Evolutionary conservation across 2,113 vertebrate genomes (phyloP).

Genomic region (Acinonyx jubatus): DNA sequence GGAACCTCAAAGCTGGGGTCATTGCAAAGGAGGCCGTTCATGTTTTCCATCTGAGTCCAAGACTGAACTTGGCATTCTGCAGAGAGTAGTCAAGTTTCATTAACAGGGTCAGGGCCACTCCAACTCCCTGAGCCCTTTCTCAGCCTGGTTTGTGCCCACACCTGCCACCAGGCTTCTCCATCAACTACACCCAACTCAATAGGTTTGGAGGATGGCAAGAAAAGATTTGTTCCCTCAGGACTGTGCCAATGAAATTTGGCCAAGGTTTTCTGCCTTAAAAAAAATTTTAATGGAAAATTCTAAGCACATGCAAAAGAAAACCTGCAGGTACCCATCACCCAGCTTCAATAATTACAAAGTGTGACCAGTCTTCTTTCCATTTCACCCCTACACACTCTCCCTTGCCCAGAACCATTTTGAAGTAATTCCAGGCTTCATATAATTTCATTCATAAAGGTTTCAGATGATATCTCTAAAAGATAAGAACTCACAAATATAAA

Average conservation of each 20-base stretch:
- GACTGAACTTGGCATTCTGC: neutral
- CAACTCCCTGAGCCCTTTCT: neutral
- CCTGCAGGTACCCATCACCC: neutral
- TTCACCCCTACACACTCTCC: neutral
- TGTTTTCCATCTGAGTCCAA: conserved; percentile 46
- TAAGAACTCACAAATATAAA: neutral
- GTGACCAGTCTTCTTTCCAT: neutral
- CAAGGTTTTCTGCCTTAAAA: neutral
- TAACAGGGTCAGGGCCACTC: neutral
- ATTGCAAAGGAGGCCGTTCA: neutral
- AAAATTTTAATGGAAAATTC: conserved; percentile 16
- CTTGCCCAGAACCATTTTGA: neutral
- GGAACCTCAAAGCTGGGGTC: conserved; percentile 59
- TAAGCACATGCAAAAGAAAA: conserved; percentile 11
- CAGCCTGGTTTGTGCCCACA: neutral
- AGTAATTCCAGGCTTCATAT: neutral
- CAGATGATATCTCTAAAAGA: neutral
- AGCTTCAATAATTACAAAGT: neutral
- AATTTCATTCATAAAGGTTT: neutral
- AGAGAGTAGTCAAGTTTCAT: neutral
- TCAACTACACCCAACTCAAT: neutral
- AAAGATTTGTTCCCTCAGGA: neutral
- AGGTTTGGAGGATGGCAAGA: neutral
- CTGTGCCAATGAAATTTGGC: neutral
- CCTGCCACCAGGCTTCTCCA: neutral